Percentiles rank a stretch among this genome's conserved stretches.
These are phyloP conservation scores for Ruditapes philippinarum DNA, from an alignment of 1,140 invertebrate species.

Conservation along the genomic window DNA sequence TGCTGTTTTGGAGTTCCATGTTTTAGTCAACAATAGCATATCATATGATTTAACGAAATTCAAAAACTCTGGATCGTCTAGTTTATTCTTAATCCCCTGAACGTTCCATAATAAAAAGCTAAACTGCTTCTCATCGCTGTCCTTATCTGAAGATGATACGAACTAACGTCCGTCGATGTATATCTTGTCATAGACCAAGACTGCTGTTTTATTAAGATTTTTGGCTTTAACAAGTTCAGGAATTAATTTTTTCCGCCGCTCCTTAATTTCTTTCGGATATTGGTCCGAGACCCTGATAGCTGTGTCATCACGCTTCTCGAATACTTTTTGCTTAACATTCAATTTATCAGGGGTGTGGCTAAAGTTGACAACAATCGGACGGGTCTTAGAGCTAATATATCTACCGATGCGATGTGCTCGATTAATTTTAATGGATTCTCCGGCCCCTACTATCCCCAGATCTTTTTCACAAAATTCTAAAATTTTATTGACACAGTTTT, in stretches of 20 bases:
- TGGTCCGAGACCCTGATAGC: slow-evolving; percentile 1
- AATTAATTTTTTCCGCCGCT: slow-evolving; percentile 2
- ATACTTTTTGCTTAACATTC: not conserved
- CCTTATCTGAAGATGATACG: not conserved
- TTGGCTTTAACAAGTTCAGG: not conserved
- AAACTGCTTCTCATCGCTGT: not conserved
- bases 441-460: not conserved
- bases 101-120: slow-evolving; percentile 39
- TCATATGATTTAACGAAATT: slow-evolving; percentile 27
- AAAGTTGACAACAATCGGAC: slow-evolving; percentile 16
- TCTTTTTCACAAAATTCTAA: not conserved
- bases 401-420: not conserved
- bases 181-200: slow-evolving; percentile 20
- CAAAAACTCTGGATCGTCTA: slow-evolving; percentile 40
- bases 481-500: not conserved
- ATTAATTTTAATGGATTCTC: not conserved
- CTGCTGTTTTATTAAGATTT: not conserved
- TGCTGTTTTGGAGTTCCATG: slow-evolving; percentile 47
- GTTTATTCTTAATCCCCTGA: slow-evolving; percentile 25
- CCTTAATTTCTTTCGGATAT: slow-evolving; percentile 21
- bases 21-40: slow-evolving; percentile 43
- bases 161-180: slow-evolving; percentile 28
- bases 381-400: not conserved
- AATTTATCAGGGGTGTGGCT: slow-evolving; percentile 13
- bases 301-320: not conserved